phyloP scores from a whole-genome alignment of 2,113 vertebrate genomes.

The Oncorhynchus gorbuscha region DNA sequence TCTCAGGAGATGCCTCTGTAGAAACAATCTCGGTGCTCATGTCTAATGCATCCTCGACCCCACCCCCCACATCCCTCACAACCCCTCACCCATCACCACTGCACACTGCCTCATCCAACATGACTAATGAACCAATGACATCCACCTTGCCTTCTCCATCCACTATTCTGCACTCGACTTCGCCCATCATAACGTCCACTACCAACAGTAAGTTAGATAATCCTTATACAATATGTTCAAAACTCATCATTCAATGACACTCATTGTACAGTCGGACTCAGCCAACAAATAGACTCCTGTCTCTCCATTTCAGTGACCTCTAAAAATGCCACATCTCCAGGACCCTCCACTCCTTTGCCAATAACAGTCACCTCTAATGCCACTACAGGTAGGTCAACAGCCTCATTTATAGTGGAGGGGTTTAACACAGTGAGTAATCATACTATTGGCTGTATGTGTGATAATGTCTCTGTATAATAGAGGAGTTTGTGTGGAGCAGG shows the following conservation, averaged over 20 bases:
- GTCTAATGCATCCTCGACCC: not conserved
- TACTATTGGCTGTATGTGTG: not conserved
- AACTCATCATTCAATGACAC: not conserved
- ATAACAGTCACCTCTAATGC: not conserved
- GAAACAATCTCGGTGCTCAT: constrained; percentile 12
- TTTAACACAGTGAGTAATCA: not conserved
- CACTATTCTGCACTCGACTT: no score
- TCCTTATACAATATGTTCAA: not conserved
- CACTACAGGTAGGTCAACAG: not conserved
- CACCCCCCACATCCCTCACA: not conserved
- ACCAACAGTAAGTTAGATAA: not conserved
- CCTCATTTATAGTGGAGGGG: not conserved
- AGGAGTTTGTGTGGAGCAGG: not conserved
- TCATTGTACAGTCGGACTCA: not conserved
- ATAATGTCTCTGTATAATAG: not conserved
- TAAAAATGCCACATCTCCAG: no score
- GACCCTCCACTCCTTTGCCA: not conserved
- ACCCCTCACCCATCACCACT: not conserved
- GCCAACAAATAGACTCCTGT: not conserved
- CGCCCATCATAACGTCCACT: not conserved
- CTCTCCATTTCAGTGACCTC: not conserved
- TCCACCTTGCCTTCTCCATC: not conserved
- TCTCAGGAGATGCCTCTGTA: no score
- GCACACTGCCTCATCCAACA: not conserved
- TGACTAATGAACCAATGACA: not conserved